A percentile compares a stretch with the other conserved stretches of the same genome.
Evolutionary conservation across 2,888 invertebrate genomes (phyloP).

Genomic region (Sussaba pulchella): DNA sequence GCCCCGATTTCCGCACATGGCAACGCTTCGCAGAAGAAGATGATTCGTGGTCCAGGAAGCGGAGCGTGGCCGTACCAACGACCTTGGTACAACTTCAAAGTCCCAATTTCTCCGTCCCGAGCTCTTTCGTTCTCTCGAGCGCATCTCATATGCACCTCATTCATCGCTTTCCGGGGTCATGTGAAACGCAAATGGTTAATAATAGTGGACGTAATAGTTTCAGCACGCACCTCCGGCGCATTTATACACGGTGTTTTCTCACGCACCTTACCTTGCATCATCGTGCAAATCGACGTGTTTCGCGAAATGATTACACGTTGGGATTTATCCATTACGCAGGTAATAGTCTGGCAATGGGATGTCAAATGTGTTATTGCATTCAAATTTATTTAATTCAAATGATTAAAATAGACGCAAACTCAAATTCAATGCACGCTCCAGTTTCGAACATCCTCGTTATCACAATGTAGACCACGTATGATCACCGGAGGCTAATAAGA

Average conservation of each 20-base stretch:
- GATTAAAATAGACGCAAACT: too few relatives aligned
- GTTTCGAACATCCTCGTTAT: not conserved
- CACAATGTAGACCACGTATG: not conserved
- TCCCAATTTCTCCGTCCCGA: too few relatives aligned
- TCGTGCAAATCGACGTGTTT: slow-evolving; percentile 4
- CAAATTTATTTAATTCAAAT: too few relatives aligned
- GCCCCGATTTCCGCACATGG: slow-evolving; percentile 45
- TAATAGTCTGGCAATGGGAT: not conserved
- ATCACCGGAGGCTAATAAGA: slow-evolving; percentile 23
- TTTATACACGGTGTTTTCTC: slow-evolving; percentile 50
- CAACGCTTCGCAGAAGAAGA: slow-evolving; percentile 65
- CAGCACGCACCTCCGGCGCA: slow-evolving; percentile 39
- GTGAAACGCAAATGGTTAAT: slow-evolving; percentile 15
- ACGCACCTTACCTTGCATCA: slow-evolving; percentile 43
- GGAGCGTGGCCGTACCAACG: slow-evolving; percentile 69
- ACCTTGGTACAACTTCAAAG: slow-evolving; percentile 57
- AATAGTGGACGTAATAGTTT: slow-evolving; percentile 19
- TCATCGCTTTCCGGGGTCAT: slow-evolving; percentile 29
- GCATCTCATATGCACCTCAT: slow-evolving; percentile 3
- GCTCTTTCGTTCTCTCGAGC: slow-evolving; percentile 35
- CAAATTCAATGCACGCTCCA: not conserved
- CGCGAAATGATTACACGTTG: not conserved
- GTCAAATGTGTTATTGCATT: not conserved
- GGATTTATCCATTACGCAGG: not conserved
- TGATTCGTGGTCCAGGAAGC: slow-evolving; percentile 67